Evolutionary conservation across 23 tunicate genomes (phyloP), one percentile per base, ranked within the genome.

Genomic region (Clavelina lepadiformis): DNA sequence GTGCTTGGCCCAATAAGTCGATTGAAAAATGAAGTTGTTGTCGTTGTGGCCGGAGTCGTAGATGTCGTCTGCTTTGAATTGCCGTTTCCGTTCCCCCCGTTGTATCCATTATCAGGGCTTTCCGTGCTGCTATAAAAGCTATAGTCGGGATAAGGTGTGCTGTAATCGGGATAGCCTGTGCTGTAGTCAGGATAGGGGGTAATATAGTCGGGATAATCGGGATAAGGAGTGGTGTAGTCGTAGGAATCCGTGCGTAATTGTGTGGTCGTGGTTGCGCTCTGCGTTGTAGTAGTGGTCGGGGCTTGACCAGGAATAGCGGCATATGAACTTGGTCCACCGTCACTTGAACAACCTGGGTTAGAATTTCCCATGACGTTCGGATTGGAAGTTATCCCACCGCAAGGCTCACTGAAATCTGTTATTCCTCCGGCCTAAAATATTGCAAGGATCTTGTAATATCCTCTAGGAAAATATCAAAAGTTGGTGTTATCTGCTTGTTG

Each of bases 371-470:
- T 25, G 35, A 84, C 45, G 35, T 55, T 38, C 24, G 65, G 72
- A 73, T 84, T 62, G 3, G 93, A 84, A 11, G 83, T 84, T 52
- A 84, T 5, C 1, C 83, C 93, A 11, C 93, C 93, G 60, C 93
- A 84, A 31, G 93, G 93, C 35, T 84, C 93, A 8, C 67, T 68
- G 38, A 63, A 21, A 68, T 84, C 78, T 28, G 33, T 60, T 32
- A 84, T 45, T 3, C 82, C 82, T 20, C 49, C 37, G 13, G 50
- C 55, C 91, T 83, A 28, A 78, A 60, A 52, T 30, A 67, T 29
- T 26, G 47, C 22, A 15, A 67, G 5, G 11, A 6, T 8, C 69
- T 28, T 7, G 5, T 11, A n/a, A 53, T 53, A 11, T 53, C 23
- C 26, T n/a, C 15, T 27, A 53, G 5, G 7, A 53, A 24, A n/a